These are phyloP conservation scores for Erythrolamprus reginae DNA, from an alignment of 2,113 vertebrate genomes.

Conservation along the genomic window DNA sequence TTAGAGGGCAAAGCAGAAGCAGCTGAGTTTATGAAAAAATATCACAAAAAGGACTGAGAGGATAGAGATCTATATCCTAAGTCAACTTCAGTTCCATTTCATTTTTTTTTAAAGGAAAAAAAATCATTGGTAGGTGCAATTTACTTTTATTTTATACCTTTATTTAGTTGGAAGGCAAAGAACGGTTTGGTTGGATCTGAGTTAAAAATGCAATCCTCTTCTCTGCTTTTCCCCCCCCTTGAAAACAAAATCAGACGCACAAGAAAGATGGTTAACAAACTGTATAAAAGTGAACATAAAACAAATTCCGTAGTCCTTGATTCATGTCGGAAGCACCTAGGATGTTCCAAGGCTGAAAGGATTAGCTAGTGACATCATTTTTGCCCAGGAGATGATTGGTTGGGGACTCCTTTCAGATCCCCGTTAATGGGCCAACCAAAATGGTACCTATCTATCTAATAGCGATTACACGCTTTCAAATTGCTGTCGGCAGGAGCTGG, in stretches of 20 bases:
- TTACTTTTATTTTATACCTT: slow-evolving; percentile 15
- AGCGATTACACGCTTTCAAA: not conserved
- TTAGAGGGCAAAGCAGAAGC: slow-evolving; percentile 70
- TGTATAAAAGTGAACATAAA: not conserved
- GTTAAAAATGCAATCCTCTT: not conserved
- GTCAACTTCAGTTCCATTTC: slow-evolving; percentile 52
- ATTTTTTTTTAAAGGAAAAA: slow-evolving; percentile 38
- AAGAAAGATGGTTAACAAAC: not conserved
- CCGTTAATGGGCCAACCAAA: not conserved
- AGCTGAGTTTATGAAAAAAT: slow-evolving; percentile 65
- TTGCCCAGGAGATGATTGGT: not conserved
- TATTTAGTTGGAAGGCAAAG: fast-evolving
- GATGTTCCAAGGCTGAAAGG: not conserved
- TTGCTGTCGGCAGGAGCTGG: not conserved
- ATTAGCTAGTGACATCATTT: not conserved
- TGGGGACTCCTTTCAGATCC: not conserved
- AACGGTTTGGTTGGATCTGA: not conserved
- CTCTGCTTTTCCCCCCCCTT: not conserved
- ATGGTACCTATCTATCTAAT: not conserved
- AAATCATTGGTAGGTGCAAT: slow-evolving; percentile 37
- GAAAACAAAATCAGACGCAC: not conserved
- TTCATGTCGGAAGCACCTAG: not conserved
- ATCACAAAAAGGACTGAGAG: slow-evolving; percentile 56
- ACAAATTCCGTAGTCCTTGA: not conserved
- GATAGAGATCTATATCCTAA: slow-evolving; percentile 62